Conservation (phyloP, 1,140 invertebrate genomes). For the Aplysia californica region DNA sequence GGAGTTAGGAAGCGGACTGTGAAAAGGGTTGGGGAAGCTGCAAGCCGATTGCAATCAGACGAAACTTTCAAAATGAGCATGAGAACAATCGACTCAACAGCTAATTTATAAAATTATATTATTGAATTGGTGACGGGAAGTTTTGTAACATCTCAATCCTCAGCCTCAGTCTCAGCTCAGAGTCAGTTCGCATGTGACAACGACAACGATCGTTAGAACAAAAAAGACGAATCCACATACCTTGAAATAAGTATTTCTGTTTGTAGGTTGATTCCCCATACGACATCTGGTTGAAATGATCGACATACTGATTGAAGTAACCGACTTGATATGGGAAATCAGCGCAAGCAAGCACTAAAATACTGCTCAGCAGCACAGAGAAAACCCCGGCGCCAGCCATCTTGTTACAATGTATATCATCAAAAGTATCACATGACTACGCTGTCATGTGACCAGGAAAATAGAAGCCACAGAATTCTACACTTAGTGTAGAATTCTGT, state of each 20-base stretch:
- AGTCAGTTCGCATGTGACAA: background rate
- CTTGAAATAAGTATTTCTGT: conserved; percentile 53
- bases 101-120: background rate
- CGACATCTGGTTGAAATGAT: conserved; percentile 55
- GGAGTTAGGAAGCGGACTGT: no score
- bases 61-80: background rate
- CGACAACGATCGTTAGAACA: no score
- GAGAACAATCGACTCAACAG: background rate
- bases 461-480: no score
- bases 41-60: no score
- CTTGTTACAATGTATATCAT: no score
- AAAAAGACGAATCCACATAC: conserved; percentile 29
- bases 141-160: background rate
- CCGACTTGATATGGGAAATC: conserved; percentile 41
- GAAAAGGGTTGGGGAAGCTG: no score
- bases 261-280: conserved; percentile 49
- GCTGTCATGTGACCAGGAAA: no score
- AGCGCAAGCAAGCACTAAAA: no score
- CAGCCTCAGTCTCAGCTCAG: background rate
- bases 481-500: no score
- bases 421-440: no score
- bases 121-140: background rate
- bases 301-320: conserved; percentile 50
- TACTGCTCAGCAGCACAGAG: no score
- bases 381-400: no score